Percentiles rank a stretch among this genome's conserved stretches.
phyloP scores from a whole-genome alignment of 35 echinoderm and acorn worm genomes.

The Anneissia japonica region DNA sequence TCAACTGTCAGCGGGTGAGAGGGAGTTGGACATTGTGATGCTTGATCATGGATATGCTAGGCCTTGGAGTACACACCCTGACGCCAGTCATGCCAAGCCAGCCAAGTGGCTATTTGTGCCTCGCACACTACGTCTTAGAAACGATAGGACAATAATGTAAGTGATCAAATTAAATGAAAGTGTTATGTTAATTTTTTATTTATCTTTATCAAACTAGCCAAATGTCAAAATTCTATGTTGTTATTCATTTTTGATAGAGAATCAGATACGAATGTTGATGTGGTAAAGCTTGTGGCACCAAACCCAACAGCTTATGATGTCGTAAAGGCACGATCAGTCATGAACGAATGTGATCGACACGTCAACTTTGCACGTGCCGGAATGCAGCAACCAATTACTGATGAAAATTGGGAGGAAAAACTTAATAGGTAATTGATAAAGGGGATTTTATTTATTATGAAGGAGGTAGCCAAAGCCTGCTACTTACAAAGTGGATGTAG shows the following conservation, averaged over 20 bases:
- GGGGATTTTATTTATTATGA: no score
- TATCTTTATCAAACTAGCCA: neutral
- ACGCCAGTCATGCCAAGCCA: constrained; percentile 84
- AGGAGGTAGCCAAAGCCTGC: no score
- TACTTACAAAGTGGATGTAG: no score
- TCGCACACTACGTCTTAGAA: constrained; percentile 55
- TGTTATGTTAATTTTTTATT: no score
- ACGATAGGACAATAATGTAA: neutral
- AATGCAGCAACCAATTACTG: constrained; percentile 49
- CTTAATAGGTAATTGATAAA: constrained; percentile 40
- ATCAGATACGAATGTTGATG: constrained; percentile 49
- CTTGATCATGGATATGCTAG: constrained; percentile 87
- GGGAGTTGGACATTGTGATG: constrained; percentile 77
- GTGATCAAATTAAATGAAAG: neutral
- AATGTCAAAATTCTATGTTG: neutral
- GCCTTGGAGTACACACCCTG: constrained; percentile 73
- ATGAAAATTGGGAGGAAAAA: constrained; percentile 98
- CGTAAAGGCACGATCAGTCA: constrained; percentile 58
- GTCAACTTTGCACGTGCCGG: constrained; percentile 79
- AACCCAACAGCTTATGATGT: constrained; percentile 63
- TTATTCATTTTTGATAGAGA: constrained; percentile 35
- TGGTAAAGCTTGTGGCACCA: constrained; percentile 15
- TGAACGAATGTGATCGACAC: constrained; percentile 98
- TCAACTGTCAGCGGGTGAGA: constrained; percentile 75
- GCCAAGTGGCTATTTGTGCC: constrained; percentile 88